phyloP scores from a whole-genome alignment of 2,797 vertebrate genomes.

The Synaphobranchus kaupii region DNA sequence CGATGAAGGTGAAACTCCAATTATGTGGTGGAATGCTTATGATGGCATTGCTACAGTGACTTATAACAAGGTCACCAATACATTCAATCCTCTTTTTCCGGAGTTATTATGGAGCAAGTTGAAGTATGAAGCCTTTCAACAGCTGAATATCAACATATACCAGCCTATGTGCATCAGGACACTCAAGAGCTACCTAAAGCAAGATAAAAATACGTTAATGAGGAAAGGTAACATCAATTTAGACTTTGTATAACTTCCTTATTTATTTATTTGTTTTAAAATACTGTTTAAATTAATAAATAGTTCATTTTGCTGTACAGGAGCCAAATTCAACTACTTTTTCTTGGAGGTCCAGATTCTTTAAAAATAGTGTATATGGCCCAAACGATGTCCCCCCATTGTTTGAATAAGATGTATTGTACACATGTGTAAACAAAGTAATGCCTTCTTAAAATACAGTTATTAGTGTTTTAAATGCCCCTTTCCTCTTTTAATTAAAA shows the following conservation, averaged over 20 bases:
- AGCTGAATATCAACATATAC: neutral
- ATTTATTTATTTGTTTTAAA: neutral
- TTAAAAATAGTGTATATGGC: too few relatives aligned
- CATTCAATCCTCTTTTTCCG: neutral
- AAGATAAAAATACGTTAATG: neutral
- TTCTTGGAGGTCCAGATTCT: too few relatives aligned
- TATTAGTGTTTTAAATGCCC: too few relatives aligned
- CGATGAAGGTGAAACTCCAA: neutral
- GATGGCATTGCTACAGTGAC: neutral
- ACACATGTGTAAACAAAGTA: too few relatives aligned
- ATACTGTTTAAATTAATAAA: too few relatives aligned
- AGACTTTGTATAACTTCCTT: neutral
- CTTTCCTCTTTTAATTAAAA: too few relatives aligned
- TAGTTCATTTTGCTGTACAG: too few relatives aligned
- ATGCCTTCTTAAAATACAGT: too few relatives aligned
- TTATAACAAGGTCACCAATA: neutral
- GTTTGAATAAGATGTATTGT: too few relatives aligned
- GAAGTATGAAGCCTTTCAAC: neutral
- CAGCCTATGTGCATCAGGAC: conserved; percentile 23
- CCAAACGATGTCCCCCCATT: too few relatives aligned
- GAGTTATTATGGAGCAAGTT: conserved; percentile 8
- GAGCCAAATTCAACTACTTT: too few relatives aligned
- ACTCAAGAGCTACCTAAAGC: conserved; percentile 15
- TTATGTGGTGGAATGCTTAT: conserved; percentile 18
- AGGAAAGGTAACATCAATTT: conserved; percentile 18